phyloP scores from a whole-genome alignment of 2,113 vertebrate species.

The Malurus elegans region DNA sequence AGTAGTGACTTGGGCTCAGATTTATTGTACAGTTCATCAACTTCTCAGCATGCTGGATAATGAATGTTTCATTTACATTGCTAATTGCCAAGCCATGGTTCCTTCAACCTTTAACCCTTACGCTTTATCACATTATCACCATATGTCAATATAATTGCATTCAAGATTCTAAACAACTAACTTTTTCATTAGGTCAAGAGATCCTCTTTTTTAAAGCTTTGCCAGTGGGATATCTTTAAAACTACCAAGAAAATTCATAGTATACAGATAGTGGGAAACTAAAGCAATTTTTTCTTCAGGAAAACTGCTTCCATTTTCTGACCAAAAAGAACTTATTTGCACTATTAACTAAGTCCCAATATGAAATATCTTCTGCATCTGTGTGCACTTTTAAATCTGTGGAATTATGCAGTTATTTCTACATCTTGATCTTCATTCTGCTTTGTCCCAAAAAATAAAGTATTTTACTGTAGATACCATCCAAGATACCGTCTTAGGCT shows the following conservation, averaged over 20 bases:
- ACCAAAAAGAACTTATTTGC: background rate
- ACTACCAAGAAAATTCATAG: background rate
- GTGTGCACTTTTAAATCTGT: background rate
- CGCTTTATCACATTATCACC: slow-evolving; percentile 81
- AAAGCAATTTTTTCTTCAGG: background rate
- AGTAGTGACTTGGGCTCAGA: slow-evolving; percentile 90
- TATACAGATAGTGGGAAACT: background rate
- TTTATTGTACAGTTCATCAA: slow-evolving; percentile 99
- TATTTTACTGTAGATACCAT: background rate
- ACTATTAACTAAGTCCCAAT: background rate
- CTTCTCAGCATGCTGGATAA: slow-evolving; percentile 96
- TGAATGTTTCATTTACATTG: slow-evolving; percentile 93
- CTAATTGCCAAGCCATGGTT: slow-evolving; percentile 87
- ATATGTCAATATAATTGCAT: slow-evolving; percentile 85
- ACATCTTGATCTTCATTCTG: background rate
- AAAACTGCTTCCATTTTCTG: background rate
- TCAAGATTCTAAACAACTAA: slow-evolving; percentile 76
- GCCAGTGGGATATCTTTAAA: background rate
- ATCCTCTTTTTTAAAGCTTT: slow-evolving; percentile 55
- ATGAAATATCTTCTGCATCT: background rate
- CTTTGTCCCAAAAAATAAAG: background rate
- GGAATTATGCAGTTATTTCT: background rate
- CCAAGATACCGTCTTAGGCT: background rate
- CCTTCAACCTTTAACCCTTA: slow-evolving; percentile 84
- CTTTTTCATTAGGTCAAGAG: slow-evolving; percentile 66